These are phyloP conservation scores for Prionace glauca DNA, from an alignment of 2,797 vertebrate species.

Conservation along the genomic window DNA sequence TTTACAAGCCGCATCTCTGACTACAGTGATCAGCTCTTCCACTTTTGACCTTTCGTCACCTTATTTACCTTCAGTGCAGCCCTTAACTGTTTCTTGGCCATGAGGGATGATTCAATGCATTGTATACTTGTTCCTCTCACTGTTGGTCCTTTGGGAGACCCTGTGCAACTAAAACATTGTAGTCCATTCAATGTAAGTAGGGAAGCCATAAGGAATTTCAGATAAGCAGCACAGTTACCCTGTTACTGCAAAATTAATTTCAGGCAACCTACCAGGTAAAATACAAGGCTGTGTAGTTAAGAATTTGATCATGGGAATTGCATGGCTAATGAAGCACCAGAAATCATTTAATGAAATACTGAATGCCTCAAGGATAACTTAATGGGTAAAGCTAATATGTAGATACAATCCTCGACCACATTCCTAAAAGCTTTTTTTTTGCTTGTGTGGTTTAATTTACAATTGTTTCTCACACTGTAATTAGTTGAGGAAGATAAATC, in stretches of 20 bases:
- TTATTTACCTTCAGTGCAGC: not conserved
- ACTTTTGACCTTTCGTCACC: not conserved
- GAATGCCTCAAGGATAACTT: not conserved
- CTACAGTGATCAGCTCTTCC: not conserved
- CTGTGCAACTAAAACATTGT: not conserved
- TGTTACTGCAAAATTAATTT: conserved; percentile 4
- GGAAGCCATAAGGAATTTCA: not conserved
- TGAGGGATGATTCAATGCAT: not conserved
- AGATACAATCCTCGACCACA: conserved; percentile 5
- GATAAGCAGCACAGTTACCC: not conserved
- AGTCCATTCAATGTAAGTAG: not conserved
- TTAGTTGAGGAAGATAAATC: conserved; percentile 24
- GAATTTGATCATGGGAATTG: not conserved
- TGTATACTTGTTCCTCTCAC: not conserved
- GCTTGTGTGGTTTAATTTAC: not conserved
- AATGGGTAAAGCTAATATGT: not conserved
- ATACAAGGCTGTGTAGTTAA: not conserved
- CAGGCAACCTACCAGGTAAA: not conserved
- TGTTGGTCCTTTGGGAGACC: not conserved
- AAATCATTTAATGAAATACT: conserved; percentile 1
- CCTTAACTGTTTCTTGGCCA: not conserved
- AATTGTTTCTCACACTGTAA: conserved; percentile 19
- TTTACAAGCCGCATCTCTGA: not conserved
- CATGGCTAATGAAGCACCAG: not conserved
- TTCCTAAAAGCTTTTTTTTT: not conserved